Percentiles rank a stretch among this genome's conserved stretches.
Evolutionary conservation across 2,888 invertebrate genomes (phyloP).

Genomic region (Gari tellinella): DNA sequence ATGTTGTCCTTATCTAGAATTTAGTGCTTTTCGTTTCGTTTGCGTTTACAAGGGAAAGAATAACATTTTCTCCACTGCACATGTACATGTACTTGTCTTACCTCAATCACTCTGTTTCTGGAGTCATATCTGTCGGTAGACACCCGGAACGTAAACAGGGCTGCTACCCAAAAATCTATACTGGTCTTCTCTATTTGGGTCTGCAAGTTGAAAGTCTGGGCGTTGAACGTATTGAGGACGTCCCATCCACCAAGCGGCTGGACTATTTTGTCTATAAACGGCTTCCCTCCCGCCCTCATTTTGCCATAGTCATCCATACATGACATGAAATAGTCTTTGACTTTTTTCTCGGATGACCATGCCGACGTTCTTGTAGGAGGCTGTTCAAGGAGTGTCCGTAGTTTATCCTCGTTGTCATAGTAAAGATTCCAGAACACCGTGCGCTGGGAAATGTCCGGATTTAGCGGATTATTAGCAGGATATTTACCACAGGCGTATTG

Average conservation of each 20-base stretch:
- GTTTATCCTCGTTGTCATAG: conserved; percentile 70
- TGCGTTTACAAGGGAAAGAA: too few species aligned
- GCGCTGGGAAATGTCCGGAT: conserved; percentile 60
- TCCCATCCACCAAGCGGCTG: conserved; percentile 74
- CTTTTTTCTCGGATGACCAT: conserved; percentile 86
- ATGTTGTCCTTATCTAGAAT: too few species aligned
- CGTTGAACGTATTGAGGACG: conserved; percentile 62
- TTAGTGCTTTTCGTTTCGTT: too few species aligned
- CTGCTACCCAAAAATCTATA: conserved; percentile 76
- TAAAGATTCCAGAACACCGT: conserved; percentile 69
- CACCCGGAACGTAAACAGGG: conserved; percentile 71
- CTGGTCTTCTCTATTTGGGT: conserved; percentile 65
- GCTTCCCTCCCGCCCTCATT: conserved; percentile 64
- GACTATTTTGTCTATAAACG: conserved; percentile 68
- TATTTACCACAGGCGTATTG: conserved; percentile 85
- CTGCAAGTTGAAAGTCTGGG: conserved; percentile 58
- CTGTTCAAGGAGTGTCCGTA: conserved; percentile 63
- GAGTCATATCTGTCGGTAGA: conserved; percentile 63
- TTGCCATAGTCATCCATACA: conserved; percentile 84
- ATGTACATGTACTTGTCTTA: too few species aligned
- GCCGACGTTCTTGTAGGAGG: conserved; percentile 58
- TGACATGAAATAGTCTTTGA: conserved; percentile 87
- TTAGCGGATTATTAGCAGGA: conserved; percentile 79
- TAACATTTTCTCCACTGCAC: too few species aligned
- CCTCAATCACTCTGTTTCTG: conserved; percentile 67